A percentile compares a stretch with the other conserved stretches of the same genome.
Evolutionary conservation across 2,113 vertebrate genomes (phyloP).

Genomic region (Picathartes gymnocephalus): DNA sequence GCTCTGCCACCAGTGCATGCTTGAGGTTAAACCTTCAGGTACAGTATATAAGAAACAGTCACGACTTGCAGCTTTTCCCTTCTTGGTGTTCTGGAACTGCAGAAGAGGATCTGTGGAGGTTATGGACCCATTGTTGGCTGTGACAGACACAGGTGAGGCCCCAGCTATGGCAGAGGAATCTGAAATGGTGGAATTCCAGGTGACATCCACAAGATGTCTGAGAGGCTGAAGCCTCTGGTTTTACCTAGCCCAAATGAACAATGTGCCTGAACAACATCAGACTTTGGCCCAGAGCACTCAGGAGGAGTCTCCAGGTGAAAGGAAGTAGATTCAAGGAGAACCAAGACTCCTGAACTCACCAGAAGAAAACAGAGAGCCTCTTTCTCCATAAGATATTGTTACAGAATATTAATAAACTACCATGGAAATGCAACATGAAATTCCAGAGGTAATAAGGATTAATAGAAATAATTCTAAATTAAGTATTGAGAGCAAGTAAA

Average conservation of each 20-base stretch:
- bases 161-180: neutral
- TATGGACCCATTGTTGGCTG: neutral
- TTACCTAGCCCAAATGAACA: neutral
- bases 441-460: neutral
- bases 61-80: rapidly evolving
- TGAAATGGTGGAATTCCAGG: neutral
- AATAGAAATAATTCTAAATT: neutral
- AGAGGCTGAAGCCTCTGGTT: neutral
- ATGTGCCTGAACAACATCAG: neutral
- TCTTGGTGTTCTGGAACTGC: neutral
- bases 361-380: neutral
- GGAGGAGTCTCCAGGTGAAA: neutral
- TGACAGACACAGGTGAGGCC: neutral
- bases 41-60: neutral
- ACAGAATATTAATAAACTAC: neutral
- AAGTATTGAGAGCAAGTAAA: neutral
- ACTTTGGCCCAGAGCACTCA: neutral
- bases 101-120: neutral
- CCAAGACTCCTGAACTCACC: neutral
- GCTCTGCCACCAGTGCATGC: neutral
- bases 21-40: neutral
- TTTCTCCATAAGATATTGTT: neutral
- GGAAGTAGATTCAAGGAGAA: neutral
- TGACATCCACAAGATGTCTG: neutral
- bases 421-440: neutral